Evolutionary conservation across 2,888 invertebrate species (phyloP).

Genomic region (Tiphia femorata): DNA sequence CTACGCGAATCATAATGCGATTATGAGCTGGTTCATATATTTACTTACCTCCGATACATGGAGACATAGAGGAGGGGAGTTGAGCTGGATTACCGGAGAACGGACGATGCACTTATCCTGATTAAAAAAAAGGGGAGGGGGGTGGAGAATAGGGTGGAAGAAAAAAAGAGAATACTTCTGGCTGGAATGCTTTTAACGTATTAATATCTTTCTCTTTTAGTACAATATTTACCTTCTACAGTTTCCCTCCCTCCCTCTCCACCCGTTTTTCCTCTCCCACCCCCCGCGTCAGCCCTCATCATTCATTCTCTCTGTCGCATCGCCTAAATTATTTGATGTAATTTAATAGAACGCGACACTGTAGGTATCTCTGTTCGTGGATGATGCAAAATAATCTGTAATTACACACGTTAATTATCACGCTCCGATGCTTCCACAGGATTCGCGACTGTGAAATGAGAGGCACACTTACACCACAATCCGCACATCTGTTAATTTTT

Average conservation of each 20-base stretch:
- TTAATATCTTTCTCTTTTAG: constrained; percentile 17
- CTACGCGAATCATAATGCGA: constrained; percentile 34
- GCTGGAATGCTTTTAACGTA: constrained; percentile 35
- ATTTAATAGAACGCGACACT: constrained; percentile 25
- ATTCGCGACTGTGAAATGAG: too few relatives aligned
- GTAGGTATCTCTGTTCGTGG: too few relatives aligned
- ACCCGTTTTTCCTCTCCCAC: neutral
- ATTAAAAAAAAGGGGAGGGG: constrained; percentile 30
- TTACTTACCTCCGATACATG: constrained; percentile 10
- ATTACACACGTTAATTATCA: too few relatives aligned
- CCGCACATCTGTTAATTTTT: too few relatives aligned
- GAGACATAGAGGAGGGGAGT: constrained; percentile 1
- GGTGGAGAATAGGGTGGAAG: neutral
- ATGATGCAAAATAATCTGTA: too few relatives aligned
- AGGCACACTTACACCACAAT: too few relatives aligned
- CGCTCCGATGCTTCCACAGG: too few relatives aligned
- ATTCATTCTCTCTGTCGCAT: constrained; percentile 7
- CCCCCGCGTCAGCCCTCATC: constrained; percentile 1
- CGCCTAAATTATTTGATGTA: constrained; percentile 33
- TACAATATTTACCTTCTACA: constrained; percentile 24
- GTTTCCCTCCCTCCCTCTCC: neutral
- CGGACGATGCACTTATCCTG: constrained; percentile 33
- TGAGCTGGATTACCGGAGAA: constrained; percentile 10
- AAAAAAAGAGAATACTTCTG: constrained; percentile 15
- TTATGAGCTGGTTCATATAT: constrained; percentile 22